Base-by-base conservation (phyloP, 2,113 vertebrate species). In the Micromys minutus region DNA sequence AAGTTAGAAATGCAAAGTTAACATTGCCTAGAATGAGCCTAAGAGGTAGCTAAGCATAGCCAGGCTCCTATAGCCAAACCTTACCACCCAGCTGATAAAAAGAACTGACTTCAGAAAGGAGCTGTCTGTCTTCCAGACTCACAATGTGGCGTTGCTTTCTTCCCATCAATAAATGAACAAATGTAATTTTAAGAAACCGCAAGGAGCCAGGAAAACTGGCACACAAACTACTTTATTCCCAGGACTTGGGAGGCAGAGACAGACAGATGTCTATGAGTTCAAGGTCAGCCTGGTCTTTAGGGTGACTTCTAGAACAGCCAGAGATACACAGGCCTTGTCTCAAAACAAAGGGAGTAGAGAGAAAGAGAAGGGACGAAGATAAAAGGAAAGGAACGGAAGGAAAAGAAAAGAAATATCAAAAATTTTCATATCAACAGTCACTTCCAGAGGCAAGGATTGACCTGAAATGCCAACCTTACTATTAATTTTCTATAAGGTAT, bases 1-100 rank as follows among this genome's bases (percentile, higher is more conserved):
- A 65, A 91, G 47, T 74, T 24, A 91, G 72, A 65, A 91, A 71
- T 4, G 91, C 31, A 34, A 61, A 80, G 16, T 84, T 92, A 87
- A 95, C 76, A 87, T 61, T 39, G 39, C 0, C 9, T 61, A 61
- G 8, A 50, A 50, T 34, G 42, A 65, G 42, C 17, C 42, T 47
- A 45, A 8, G 29, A 85, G 29, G 67, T 22, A 15, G 1, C 29
- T 50, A 21, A 67, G 10, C 10, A 21, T 47, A 3, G 61, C 10
- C 47, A 13, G 4, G 19, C 29, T 65, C 10, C 9, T 65, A 31
- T 31, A 65, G 42, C 29, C 59, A 65, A 63, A 5, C 29, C 26
- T 65, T 17, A 50, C 10, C 9, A 67, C 3, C 45, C 29, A 22
- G 11, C 10, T 47, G 83, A 22, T 65, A 22, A 34, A 85, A 11